Conservation (phyloP, 2,888 invertebrate species). For the Osmoderma eremita region DNA sequence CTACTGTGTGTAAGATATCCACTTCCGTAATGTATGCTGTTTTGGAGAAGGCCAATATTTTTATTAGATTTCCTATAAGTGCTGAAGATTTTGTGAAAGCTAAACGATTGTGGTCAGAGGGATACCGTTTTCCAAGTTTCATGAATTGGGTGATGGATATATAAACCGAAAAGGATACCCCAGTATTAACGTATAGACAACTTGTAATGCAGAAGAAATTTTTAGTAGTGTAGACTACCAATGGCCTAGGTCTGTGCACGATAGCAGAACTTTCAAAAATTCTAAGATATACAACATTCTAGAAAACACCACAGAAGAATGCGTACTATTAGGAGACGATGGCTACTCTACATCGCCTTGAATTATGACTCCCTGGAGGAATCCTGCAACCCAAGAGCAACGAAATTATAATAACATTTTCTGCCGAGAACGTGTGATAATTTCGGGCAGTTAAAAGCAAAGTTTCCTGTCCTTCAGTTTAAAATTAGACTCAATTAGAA, state of each 20-base stretch:
- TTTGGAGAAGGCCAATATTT: conserved; percentile 33
- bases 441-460: no score
- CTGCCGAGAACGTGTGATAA: no score
- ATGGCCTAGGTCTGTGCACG: conserved; percentile 44
- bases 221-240: conserved; percentile 41
- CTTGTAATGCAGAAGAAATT: conserved; percentile 39
- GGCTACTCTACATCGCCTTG: no score
- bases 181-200: conserved; percentile 42
- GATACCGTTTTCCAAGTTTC: conserved; percentile 32
- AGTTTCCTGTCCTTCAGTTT: background rate
- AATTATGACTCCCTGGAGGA: no score
- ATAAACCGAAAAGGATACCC: conserved; percentile 42
- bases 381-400: no score
- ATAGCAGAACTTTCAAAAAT: conserved; percentile 41
- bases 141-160: conserved; percentile 43
- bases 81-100: conserved; percentile 21
- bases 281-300: conserved; percentile 19
- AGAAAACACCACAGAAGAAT: background rate
- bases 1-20: conserved; percentile 26
- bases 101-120: conserved; percentile 28
- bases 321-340: no score
- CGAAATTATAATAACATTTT: no score
- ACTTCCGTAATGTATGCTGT: conserved; percentile 21
- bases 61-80: conserved; percentile 23
- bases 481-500: conserved; percentile 5